Evolutionary conservation across 1,140 invertebrate species (phyloP).

Genomic region (Apis dorsata): DNA sequence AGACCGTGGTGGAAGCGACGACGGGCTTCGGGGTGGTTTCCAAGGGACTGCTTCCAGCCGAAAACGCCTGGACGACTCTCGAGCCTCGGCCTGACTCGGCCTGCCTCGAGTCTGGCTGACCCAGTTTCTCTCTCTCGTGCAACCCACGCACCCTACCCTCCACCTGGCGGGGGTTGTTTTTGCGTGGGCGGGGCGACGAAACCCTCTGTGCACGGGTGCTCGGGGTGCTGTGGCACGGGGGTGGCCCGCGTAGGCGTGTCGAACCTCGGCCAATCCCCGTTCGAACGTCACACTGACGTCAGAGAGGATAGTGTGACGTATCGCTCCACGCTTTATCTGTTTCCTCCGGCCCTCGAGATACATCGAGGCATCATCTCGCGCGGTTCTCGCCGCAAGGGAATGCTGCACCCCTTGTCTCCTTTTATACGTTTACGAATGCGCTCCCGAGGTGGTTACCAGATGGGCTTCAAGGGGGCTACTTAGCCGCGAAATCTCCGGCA

Average conservation of each 20-base stretch:
- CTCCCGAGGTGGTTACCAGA: conserved; percentile 13
- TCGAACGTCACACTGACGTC: conserved; percentile 50
- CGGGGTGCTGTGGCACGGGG: neutral
- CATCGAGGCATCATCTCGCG: conserved; percentile 3
- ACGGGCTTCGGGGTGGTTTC: conserved; percentile 77
- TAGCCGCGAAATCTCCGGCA: conserved; percentile 45
- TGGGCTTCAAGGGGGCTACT: neutral
- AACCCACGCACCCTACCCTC: conserved; percentile 61
- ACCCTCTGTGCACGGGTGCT: neutral
- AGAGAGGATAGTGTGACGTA: conserved; percentile 40
- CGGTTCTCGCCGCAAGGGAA: conserved; percentile 44
- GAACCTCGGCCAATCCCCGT: conserved; percentile 48
- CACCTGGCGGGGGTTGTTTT: conserved; percentile 63
- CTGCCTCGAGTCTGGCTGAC: conserved; percentile 73
- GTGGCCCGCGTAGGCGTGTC: conserved; percentile 66
- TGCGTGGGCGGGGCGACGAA: conserved; percentile 64
- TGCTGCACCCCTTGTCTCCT: neutral
- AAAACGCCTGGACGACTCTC: conserved; percentile 71
- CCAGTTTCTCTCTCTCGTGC: conserved; percentile 70
- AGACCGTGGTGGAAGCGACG: conserved; percentile 68
- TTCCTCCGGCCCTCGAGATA: neutral
- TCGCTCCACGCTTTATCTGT: conserved; percentile 27
- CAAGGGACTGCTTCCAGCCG: conserved; percentile 74
- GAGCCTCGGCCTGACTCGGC: conserved; percentile 71
- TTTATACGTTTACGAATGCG: conserved; percentile 51